Evolutionary conservation across 2,888 invertebrate genomes (phyloP).

Genomic region (Drosophila neonasuta): DNA sequence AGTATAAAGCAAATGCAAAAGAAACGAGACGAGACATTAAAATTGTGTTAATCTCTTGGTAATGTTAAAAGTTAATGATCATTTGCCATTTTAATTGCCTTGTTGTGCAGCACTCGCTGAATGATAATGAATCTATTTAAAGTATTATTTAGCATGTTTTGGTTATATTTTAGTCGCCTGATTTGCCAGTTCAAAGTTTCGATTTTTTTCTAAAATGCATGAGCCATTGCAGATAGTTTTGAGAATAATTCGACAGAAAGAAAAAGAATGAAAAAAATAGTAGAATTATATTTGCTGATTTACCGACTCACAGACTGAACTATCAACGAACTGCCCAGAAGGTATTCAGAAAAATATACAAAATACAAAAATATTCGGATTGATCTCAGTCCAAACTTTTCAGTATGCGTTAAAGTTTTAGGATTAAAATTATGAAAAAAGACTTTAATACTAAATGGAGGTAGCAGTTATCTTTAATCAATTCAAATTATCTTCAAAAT

Average conservation of each 20-base stretch:
- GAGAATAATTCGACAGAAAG: background rate
- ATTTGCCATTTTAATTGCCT: slow-evolving; percentile 39
- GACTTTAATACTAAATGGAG: too few species aligned
- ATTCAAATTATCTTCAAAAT: too few species aligned
- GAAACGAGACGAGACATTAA: background rate
- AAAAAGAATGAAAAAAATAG: too few species aligned
- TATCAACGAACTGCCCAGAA: too few species aligned
- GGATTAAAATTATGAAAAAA: too few species aligned
- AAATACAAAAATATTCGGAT: too few species aligned
- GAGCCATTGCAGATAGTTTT: slow-evolving; percentile 1
- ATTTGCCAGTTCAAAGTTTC: slow-evolving; percentile 8
- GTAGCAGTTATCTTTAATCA: too few species aligned
- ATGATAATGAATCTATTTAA: slow-evolving; percentile 42
- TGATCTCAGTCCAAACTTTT: too few species aligned
- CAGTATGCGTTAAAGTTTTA: too few species aligned
- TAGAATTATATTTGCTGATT: too few species aligned
- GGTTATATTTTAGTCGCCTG: slow-evolving; percentile 14
- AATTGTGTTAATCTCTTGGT: slow-evolving; percentile 16
- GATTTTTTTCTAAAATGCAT: background rate
- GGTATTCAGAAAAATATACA: too few species aligned
- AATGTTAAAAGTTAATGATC: slow-evolving; percentile 25
- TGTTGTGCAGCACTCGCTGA: slow-evolving; percentile 37
- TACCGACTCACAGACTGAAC: too few species aligned
- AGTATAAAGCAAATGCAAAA: slow-evolving; percentile 14
- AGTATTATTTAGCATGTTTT: slow-evolving; percentile 14